These are phyloP conservation scores for Drosophila orosa DNA, from an alignment of 1,140 invertebrate species.

Conservation along the genomic window DNA sequence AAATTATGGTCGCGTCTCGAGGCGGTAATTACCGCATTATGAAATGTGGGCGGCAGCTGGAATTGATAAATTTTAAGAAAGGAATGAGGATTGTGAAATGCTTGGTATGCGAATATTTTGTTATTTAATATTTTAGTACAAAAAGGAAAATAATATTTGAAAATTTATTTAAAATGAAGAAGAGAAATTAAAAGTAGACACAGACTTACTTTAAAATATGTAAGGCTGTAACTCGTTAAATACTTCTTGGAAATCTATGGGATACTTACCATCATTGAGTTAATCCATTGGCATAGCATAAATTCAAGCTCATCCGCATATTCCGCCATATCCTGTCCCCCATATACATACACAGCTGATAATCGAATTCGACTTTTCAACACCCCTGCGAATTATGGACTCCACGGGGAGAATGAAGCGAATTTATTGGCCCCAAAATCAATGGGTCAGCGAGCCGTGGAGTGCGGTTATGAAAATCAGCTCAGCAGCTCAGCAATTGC, in stretches of 20 bases:
- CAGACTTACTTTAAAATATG: too few relatives aligned
- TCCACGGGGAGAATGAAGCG: slow-evolving; percentile 25
- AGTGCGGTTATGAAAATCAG: slow-evolving; percentile 43
- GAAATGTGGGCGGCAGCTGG: slow-evolving; percentile 21
- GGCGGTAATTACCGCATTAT: slow-evolving; percentile 71
- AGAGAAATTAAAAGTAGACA: too few relatives aligned
- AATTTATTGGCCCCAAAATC: slow-evolving; percentile 69
- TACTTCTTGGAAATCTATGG: too few relatives aligned
- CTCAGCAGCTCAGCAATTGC: slow-evolving; percentile 46
- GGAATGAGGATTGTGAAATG: background rate
- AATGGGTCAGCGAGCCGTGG: slow-evolving; percentile 13
- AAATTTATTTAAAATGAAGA: background rate
- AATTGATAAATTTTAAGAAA: slow-evolving; percentile 30
- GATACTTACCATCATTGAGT: background rate
- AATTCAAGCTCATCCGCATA: background rate
- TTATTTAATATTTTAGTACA: too few relatives aligned
- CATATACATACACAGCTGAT: slow-evolving; percentile 35
- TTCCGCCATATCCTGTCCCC: slow-evolving; percentile 11
- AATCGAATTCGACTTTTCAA: slow-evolving; percentile 59
- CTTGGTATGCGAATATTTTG: background rate
- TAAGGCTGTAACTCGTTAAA: background rate
- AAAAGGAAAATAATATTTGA: too few relatives aligned
- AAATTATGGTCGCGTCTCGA: slow-evolving; percentile 58
- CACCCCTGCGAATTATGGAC: slow-evolving; percentile 51
- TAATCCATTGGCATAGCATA: slow-evolving; percentile 5